Evolutionary conservation across 2,113 vertebrate genomes (phyloP).

Genomic region (Pterocles orientalis): DNA sequence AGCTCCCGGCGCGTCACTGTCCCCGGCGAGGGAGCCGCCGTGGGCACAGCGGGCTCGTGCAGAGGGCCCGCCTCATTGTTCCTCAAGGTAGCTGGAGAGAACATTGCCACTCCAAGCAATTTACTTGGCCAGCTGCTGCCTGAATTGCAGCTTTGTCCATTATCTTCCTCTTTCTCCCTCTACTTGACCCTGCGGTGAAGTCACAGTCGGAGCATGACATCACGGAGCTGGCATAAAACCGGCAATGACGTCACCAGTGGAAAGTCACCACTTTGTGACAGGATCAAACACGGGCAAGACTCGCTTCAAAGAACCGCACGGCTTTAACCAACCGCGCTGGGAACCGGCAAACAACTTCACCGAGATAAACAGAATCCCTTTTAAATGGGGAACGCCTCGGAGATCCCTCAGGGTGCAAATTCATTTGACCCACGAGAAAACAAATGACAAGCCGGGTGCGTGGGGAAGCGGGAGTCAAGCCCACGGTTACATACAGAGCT

Average conservation of each 20-base stretch:
- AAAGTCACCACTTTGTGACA: background rate
- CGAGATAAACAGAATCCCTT: background rate
- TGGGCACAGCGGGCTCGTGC: background rate
- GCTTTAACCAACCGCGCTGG: background rate
- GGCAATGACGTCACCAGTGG: background rate
- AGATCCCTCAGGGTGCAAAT: background rate
- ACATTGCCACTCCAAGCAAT: constrained; percentile 53
- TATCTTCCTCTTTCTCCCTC: background rate
- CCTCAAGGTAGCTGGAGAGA: constrained; percentile 32
- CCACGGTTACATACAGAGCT: accelerated
- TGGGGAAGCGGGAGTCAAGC: background rate
- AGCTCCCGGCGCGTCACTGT: too few species aligned
- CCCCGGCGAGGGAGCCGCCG: background rate
- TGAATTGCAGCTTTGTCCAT: constrained; percentile 47
- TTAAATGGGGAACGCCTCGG: background rate
- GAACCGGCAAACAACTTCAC: background rate
- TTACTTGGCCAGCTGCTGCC: constrained; percentile 56
- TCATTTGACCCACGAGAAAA: too few species aligned
- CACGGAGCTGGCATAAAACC: background rate
- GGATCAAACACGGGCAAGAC: background rate
- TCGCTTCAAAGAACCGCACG: background rate
- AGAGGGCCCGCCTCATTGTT: constrained; percentile 24
- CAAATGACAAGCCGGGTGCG: accelerated
- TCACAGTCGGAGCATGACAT: background rate
- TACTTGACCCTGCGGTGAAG: background rate